Conservation (phyloP, 2,888 invertebrate species). For the Cheilosia pagana region DNA sequence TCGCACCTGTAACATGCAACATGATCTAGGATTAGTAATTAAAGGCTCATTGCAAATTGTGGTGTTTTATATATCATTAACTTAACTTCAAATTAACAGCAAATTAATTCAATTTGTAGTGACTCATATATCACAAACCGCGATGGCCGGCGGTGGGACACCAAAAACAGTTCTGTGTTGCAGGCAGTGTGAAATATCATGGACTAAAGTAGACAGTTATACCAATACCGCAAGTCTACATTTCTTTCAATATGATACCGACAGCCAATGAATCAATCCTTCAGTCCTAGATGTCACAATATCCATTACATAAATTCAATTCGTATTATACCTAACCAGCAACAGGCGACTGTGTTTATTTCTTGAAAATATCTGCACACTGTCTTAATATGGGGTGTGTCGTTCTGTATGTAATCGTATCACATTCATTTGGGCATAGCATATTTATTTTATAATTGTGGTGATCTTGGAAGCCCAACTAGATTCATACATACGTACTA, state of each 20-base stretch:
- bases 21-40: background rate
- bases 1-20: background rate
- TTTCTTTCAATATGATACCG: background rate
- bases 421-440: background rate
- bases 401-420: background rate
- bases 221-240: background rate
- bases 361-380: background rate
- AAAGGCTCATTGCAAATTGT: too few species aligned
- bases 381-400: slow-evolving; percentile 23
- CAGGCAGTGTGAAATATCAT: too few species aligned
- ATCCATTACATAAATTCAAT: background rate
- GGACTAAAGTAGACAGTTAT: too few species aligned
- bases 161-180: too few species aligned
- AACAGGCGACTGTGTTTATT: background rate
- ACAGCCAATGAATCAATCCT: background rate
- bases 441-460: slow-evolving; percentile 23
- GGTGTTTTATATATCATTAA: too few species aligned
- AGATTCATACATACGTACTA: slow-evolving; percentile 7
- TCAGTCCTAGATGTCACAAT: background rate
- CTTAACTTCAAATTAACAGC: too few species aligned
- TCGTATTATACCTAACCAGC: background rate
- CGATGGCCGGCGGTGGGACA: too few species aligned
- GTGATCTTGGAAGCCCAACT: slow-evolving; percentile 40
- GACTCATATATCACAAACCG: too few species aligned
- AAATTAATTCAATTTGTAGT: too few species aligned